Conservation (phyloP, 2,113 vertebrate species). For the Syngnathus scovelli region DNA sequence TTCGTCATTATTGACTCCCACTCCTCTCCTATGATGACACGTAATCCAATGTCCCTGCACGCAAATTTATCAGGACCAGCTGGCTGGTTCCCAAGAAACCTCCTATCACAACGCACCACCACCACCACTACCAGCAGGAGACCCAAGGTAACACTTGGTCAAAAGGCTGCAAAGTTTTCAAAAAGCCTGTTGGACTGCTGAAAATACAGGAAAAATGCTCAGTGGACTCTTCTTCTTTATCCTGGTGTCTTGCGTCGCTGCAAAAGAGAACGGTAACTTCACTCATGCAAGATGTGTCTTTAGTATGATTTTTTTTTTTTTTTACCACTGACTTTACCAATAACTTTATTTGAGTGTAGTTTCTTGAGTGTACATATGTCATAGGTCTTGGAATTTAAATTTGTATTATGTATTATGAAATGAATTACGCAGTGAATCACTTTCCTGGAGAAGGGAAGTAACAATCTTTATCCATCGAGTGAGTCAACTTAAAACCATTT, state of each 20-base stretch:
- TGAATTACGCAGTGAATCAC: too few species aligned
- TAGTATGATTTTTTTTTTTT: too few species aligned
- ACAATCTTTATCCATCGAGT: too few species aligned
- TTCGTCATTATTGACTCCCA: neutral
- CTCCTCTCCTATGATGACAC: conserved; percentile 59
- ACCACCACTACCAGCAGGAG: neutral
- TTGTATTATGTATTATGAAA: neutral
- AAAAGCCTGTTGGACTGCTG: neutral
- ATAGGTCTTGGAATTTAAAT: neutral
- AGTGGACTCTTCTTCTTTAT: conserved; percentile 37
- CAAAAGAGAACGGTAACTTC: conserved; percentile 56
- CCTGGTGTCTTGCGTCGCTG: conserved; percentile 36
- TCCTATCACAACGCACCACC: conserved; percentile 49
- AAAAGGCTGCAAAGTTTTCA: conserved; percentile 6
- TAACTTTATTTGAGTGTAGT: too few species aligned
- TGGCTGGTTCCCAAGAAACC: conserved; percentile 64
- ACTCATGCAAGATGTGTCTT: neutral
- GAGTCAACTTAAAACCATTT: too few species aligned
- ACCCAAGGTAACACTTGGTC: conserved; percentile 8
- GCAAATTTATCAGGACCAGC: conserved; percentile 61
- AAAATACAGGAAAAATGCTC: conserved; percentile 39
- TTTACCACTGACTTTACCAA: neutral
- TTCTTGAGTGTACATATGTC: too few species aligned
- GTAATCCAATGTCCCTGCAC: conserved; percentile 43
- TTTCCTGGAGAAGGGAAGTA: too few species aligned